Percentiles rank a stretch among this genome's conserved stretches.
Conservation (phyloP, 2,113 vertebrate species). For the Zosterops pallidus region DNA sequence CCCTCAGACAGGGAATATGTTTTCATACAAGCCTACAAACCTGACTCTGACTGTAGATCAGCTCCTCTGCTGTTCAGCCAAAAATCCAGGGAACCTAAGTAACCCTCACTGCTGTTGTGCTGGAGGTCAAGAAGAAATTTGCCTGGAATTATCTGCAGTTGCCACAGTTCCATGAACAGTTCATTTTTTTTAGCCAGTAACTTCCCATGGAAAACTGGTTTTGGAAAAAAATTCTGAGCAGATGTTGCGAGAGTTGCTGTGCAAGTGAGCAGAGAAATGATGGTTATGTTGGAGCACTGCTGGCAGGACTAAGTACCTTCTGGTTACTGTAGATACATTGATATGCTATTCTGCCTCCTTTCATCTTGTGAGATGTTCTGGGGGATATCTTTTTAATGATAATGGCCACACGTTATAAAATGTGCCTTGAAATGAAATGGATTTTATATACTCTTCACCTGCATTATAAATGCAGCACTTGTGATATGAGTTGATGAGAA, state of each 20-base stretch:
- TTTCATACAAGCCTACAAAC: not conserved
- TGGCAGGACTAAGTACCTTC: not conserved
- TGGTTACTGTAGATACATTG: not conserved
- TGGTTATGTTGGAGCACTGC: not conserved
- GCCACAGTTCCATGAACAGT: not conserved
- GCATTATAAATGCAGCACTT: conserved; percentile 34
- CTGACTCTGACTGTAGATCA: not conserved
- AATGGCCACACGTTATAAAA: not conserved
- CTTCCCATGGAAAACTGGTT: not conserved
- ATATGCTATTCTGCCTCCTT: not conserved
- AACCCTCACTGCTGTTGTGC: not conserved
- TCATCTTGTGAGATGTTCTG: not conserved
- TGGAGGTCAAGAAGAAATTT: not conserved
- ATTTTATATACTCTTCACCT: conserved; percentile 17
- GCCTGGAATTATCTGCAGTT: not conserved
- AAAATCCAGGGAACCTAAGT: not conserved
- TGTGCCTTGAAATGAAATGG: conserved; percentile 22
- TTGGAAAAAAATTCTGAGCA: not conserved
- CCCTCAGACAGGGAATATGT: not conserved
- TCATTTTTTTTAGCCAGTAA: not conserved
- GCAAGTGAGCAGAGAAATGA: not conserved
- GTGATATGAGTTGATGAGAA: not conserved
- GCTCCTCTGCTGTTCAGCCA: not conserved
- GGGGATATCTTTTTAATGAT: conserved; percentile 27
- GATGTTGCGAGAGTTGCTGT: not conserved